Evolutionary conservation across 2,113 vertebrate genomes (phyloP).

Genomic region (Regulus satrapa): DNA sequence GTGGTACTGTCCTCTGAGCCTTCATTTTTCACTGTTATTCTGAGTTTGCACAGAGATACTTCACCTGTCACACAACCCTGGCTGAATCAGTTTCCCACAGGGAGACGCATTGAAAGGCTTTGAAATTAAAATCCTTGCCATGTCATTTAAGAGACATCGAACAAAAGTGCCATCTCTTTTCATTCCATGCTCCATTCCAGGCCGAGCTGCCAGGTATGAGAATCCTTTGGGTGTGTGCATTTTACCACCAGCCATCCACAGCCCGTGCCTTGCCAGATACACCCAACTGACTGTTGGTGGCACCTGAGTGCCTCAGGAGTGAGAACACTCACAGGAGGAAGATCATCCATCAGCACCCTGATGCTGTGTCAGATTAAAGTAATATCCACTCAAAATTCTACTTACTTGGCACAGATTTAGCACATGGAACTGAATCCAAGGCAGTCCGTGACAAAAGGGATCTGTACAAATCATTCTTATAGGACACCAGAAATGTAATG

Average conservation of each 20-base stretch:
- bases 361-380: background rate
- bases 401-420: background rate
- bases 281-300: background rate
- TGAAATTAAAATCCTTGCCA: background rate
- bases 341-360: background rate
- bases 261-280: background rate
- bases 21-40: background rate
- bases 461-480: background rate
- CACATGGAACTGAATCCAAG: background rate
- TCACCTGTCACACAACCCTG: background rate
- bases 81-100: background rate
- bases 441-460: background rate
- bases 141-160: background rate
- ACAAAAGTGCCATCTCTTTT: background rate
- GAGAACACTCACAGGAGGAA: background rate
- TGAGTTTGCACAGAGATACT: background rate
- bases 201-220: background rate
- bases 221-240: background rate
- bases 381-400: background rate
- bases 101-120: background rate
- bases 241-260: background rate
- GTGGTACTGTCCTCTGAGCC: background rate
- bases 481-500: background rate
- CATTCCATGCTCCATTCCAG: background rate
- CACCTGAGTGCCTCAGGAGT: background rate